Evolutionary conservation across 2,113 vertebrate species (phyloP), one percentile per base, ranked within the genome.

Genomic region (Riparia riparia): DNA sequence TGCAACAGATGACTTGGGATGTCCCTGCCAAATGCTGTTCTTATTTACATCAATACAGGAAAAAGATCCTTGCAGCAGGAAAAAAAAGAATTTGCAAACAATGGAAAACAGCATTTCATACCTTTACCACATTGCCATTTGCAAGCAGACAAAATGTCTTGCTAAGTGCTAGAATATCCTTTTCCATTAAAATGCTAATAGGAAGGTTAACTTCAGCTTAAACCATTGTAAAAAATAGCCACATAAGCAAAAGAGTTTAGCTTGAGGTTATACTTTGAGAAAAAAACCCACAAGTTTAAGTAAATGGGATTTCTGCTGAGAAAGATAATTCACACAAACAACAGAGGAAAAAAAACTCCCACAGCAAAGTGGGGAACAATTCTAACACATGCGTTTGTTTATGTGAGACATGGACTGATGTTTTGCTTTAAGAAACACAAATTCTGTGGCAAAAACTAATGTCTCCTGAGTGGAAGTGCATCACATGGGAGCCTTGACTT

Each of bases 171-270:
- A 89, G 82, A 90, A 49, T 72, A 81, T 92, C 71, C 96, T 91
- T 94, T 95, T 79, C 94, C 95, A 97, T 97, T 97, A 97, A 97
- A 97, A 98, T 98, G 96, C 86, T 97, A 98, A 98, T 94, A 45
- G 78, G 56, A 97, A 96, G 91, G 93, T 96, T 98, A 97, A 97
- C 93, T 95, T 97, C 91, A 95, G 81, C 73, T 92, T 93, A 91
- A 94, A 95, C 45, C 73, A 77, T 74, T 90, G 81, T 50, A 60
- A 92, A 90, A 90, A 76, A 95, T 34, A 68, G 84, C 92, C 68
- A 66, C 73, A 88, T 80, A 97, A 69, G 90, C 94, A 90, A 76
- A 83, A 92, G 88, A 73, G 71, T 92, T 93, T 96, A 92, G 50
- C 94, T 96, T 93, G 94, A 93, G 91, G 87, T 93, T 92, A 97